Percentiles rank a stretch among this genome's conserved stretches.
Evolutionary conservation across 1,140 invertebrate genomes (phyloP).

Genomic region (Manduca sexta): DNA sequence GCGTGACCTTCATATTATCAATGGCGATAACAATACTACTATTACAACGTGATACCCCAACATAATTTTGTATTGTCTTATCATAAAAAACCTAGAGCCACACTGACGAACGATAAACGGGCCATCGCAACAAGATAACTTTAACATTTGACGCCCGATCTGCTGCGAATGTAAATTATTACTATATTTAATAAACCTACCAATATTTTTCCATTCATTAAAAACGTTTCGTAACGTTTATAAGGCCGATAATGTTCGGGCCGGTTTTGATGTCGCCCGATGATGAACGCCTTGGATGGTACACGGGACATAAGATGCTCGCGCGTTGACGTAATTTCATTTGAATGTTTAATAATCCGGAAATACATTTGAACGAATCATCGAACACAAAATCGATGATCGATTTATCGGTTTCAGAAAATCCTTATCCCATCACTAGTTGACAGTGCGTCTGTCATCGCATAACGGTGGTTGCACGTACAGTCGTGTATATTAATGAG

Average conservation of each 20-base stretch:
- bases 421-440: no score
- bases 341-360: background rate
- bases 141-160: constrained; percentile 17
- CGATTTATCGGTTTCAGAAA: no score
- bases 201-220: constrained; percentile 8
- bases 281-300: constrained; percentile 10
- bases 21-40: constrained; percentile 60
- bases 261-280: constrained; percentile 11
- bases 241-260: constrained; percentile 2
- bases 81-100: constrained; percentile 49
- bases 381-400: no score
- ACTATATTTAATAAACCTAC: background rate
- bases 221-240: background rate
- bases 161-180: constrained; percentile 7
- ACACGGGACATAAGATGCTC: constrained; percentile 2
- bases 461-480: no score
- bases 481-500: background rate
- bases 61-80: constrained; percentile 70
- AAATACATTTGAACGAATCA: background rate
- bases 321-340: constrained; percentile 10
- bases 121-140: constrained; percentile 56
- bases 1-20: constrained; percentile 55
- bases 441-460: no score
- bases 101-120: constrained; percentile 40
- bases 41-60: constrained; percentile 59